Percentiles rank a stretch among this genome's conserved stretches.
Conservation (phyloP, 1,140 invertebrate species). For the Physella acuta region DNA sequence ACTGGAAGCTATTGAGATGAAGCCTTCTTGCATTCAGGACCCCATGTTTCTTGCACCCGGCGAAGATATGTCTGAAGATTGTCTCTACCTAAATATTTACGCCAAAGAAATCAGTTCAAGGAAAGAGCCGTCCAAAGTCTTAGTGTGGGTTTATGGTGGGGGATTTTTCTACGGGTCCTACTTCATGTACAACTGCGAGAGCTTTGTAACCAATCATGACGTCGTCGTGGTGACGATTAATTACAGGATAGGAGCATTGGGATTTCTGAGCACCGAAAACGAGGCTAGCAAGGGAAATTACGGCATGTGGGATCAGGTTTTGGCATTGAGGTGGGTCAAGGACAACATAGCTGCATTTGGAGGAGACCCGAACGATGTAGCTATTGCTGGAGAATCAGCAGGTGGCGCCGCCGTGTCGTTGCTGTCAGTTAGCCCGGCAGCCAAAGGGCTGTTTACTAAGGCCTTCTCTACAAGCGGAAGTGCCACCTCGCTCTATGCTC, state of each 20-base stretch:
- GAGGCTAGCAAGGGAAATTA: conserved; percentile 60
- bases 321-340: conserved; percentile 81
- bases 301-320: conserved; percentile 78
- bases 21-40: neutral
- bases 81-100: neutral
- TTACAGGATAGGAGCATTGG: conserved; percentile 61
- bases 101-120: neutral
- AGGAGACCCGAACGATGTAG: conserved; percentile 38
- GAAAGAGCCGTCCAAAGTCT: conserved; percentile 26
- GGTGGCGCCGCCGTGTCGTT: conserved; percentile 28
- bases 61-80: neutral
- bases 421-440: conserved; percentile 27
- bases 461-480: neutral
- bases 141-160: conserved; percentile 45
- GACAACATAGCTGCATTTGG: conserved; percentile 46
- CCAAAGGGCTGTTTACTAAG: conserved; percentile 32
- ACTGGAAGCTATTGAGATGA: neutral
- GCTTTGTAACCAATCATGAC: conserved; percentile 52
- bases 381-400: conserved; percentile 45
- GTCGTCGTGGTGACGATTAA: conserved; percentile 63
- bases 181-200: conserved; percentile 35
- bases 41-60: neutral
- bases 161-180: conserved; percentile 32
- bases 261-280: conserved; percentile 40
- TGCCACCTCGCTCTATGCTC: neutral